phyloP scores from a whole-genome alignment of 2,888 invertebrate genomes.

The Pimpla rufipes region DNA sequence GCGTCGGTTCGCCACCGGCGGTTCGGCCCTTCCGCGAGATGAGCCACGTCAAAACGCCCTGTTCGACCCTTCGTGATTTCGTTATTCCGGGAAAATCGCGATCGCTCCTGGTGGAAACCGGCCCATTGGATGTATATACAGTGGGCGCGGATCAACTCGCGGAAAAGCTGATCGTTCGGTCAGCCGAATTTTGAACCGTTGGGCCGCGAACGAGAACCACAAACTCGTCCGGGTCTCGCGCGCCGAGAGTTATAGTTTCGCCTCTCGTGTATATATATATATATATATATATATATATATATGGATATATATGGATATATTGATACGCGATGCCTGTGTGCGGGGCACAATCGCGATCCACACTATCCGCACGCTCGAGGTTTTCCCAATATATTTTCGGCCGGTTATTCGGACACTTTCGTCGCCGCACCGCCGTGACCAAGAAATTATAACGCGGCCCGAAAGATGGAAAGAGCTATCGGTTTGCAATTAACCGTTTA shows the following conservation, averaged over 20 bases:
- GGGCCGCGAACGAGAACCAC: conserved; percentile 61
- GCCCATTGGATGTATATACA: background rate
- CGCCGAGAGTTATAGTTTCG: conserved; percentile 48
- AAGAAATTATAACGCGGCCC: conserved; percentile 65
- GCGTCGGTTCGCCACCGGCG: background rate
- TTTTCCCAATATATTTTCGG: conserved; percentile 57
- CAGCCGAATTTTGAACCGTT: conserved; percentile 59
- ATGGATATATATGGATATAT: background rate
- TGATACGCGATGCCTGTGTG: too few relatives aligned
- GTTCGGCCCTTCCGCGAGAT: background rate
- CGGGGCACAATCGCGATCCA: background rate
- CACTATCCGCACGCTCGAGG: conserved; percentile 46
- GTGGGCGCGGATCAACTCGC: conserved; percentile 57
- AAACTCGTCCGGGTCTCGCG: conserved; percentile 59
- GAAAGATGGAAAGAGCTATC: conserved; percentile 73
- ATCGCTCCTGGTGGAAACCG: background rate
- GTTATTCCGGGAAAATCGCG: conserved; percentile 27
- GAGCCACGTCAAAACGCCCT: conserved; percentile 26
- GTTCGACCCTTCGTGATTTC: conserved; percentile 34
- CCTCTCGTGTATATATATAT: conserved; percentile 1
- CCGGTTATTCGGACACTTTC: conserved; percentile 58
- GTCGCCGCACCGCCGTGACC: conserved; percentile 40
- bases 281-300: background rate
- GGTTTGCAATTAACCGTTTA: conserved; percentile 80
- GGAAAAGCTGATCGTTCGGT: conserved; percentile 56